Evolutionary conservation across 2,113 vertebrate genomes (phyloP), one percentile per base, ranked within the genome.

Genomic region (Periophthalmus modestus): DNA sequence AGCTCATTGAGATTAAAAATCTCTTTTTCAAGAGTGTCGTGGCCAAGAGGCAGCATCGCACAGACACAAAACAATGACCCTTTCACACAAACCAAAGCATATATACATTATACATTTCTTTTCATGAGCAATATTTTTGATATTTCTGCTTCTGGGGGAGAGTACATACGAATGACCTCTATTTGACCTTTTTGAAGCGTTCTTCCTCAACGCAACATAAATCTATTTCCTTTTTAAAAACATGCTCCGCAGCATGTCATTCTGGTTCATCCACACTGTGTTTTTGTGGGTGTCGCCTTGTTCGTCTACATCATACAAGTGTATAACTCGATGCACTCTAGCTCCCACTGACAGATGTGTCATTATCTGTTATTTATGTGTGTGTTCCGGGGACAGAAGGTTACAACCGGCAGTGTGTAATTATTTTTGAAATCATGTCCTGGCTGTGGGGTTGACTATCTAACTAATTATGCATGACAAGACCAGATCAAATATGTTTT

Each of bases 171-270:
- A 70, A 79, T 59, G 12, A 15, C 12, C 24, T 59, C 16, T 58
- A 24, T 66, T 82, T 62, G 71, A 58, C 28, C 34, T 85, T 80
- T 84, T 80, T 23, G 55, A 57, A 57, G n/a, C 4, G 57, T 82
- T 78, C 78, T 87, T 80, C 77, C 77, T 21, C 3, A 71, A 78
- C 74, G 72, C 75, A 59, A 69, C 76, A 68, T 84, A 77, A 88
- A 87, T 88, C 74, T 85, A 75, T 81, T 87, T 87, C 50, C 43
- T 82, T 79, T 84, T 87, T 86, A 73, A 74, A 69, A 86, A 84
- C 79, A 75, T 71, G 78, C 78, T 71, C 71, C 77, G 83, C 85
- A 89, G 82, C 79, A 75, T 80, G 81, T 80, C 59, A 0, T 65
- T 28, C 75, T 69, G 57, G 79, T 66, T 59, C 33, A 66, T 68